These are phyloP conservation scores for Bothrops jararaca DNA, from an alignment of 2,113 vertebrate species.

Conservation along the genomic window DNA sequence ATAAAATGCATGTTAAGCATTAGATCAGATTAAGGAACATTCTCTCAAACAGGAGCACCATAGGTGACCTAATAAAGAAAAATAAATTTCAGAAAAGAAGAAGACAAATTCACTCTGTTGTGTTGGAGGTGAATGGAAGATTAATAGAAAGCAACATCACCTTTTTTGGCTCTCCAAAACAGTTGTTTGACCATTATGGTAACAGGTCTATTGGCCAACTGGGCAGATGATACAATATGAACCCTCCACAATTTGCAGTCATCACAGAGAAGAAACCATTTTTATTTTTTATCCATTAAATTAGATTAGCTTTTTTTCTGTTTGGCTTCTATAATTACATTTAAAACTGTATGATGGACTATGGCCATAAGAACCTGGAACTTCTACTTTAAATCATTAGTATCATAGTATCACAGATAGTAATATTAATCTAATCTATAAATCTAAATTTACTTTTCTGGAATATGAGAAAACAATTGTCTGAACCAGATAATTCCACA, in stretches of 20 bases:
- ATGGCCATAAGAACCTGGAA: neutral
- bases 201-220: neutral
- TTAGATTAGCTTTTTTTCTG: neutral
- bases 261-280: neutral
- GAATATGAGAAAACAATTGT: neutral
- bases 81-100: neutral
- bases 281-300: neutral
- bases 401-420: neutral
- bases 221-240: neutral
- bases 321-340: neutral
- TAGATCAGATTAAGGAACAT: neutral
- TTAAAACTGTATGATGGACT: neutral
- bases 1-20: neutral
- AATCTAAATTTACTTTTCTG: neutral
- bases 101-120: neutral
- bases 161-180: neutral
- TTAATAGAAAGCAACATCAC: neutral
- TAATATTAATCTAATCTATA: neutral
- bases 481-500: neutral
- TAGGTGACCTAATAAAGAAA: neutral
- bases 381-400: neutral
- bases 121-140: neutral
- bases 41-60: neutral
- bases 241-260: neutral
- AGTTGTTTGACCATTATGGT: neutral